Evolutionary conservation across 2,797 vertebrate species (phyloP).

Genomic region (Paratrypauchen microcephalus): DNA sequence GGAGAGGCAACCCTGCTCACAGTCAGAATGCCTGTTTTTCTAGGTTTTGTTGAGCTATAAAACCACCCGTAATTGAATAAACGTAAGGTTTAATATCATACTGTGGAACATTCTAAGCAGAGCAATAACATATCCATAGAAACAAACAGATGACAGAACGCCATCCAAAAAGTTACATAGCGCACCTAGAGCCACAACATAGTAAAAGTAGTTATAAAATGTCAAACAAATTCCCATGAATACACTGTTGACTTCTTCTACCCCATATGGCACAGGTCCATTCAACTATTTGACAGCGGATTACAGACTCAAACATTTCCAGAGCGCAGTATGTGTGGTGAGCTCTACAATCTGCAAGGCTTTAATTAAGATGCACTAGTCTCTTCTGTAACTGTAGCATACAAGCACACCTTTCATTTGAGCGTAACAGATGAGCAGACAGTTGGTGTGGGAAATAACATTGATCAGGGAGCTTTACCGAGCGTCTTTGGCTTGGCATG

Average conservation of each 20-base stretch:
- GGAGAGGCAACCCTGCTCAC: too few species aligned
- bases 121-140: too few species aligned
- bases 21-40: too few species aligned
- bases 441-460: conserved; percentile 79
- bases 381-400: conserved; percentile 67
- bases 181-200: not conserved
- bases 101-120: too few species aligned
- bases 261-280: not conserved
- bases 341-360: conserved; percentile 67
- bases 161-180: too few species aligned
- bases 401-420: conserved; percentile 76
- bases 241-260: not conserved
- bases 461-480: conserved; percentile 78
- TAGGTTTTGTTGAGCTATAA: too few species aligned
- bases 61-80: too few species aligned
- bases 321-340: conserved; percentile 58
- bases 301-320: conserved; percentile 53
- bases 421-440: conserved; percentile 79
- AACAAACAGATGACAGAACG: not conserved
- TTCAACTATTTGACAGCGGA: not conserved
- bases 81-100: too few species aligned
- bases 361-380: conserved; percentile 74
- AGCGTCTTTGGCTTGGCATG: conserved; percentile 76
- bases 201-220: not conserved
- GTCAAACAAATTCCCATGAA: not conserved